phyloP scores from a whole-genome alignment of 2,113 vertebrate species.

The Mustelus asterias region DNA sequence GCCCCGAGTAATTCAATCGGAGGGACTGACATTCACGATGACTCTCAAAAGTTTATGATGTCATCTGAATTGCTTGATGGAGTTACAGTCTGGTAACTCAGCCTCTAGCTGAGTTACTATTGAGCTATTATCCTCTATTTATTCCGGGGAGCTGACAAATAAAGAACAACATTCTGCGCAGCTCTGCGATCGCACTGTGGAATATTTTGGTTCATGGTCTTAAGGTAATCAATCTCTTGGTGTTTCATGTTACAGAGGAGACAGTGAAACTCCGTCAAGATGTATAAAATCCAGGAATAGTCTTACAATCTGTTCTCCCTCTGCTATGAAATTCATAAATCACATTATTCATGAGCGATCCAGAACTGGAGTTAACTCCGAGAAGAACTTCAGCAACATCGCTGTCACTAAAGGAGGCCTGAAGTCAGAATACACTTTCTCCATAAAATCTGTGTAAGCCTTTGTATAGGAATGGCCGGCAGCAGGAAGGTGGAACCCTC shows the following conservation, averaged over 20 bases:
- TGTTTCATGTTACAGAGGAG: slow-evolving; percentile 14
- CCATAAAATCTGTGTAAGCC: neutral
- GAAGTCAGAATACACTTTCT: neutral
- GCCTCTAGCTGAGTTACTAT: too few species aligned
- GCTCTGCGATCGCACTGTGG: neutral
- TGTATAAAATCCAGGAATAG: slow-evolving; percentile 3
- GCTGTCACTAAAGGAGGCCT: neutral
- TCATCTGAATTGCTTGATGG: slow-evolving; percentile 16
- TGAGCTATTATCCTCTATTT: neutral
- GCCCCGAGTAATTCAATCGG: neutral
- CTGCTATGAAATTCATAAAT: slow-evolving; percentile 4
- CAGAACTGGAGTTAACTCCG: neutral
- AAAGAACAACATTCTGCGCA: neutral
- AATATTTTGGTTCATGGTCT: neutral
- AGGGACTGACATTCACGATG: neutral
- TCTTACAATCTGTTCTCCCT: slow-evolving; percentile 2
- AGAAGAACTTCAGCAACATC: neutral
- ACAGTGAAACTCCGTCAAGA: neutral
- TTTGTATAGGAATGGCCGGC: neutral
- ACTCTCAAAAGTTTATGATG: neutral
- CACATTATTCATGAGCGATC: neutral
- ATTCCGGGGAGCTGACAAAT: neutral
- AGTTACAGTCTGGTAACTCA: neutral
- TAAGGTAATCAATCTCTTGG: neutral
- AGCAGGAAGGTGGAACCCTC: neutral